Evolutionary conservation across 2,113 vertebrate genomes (phyloP).

Genomic region (Brevimyrus niger): DNA sequence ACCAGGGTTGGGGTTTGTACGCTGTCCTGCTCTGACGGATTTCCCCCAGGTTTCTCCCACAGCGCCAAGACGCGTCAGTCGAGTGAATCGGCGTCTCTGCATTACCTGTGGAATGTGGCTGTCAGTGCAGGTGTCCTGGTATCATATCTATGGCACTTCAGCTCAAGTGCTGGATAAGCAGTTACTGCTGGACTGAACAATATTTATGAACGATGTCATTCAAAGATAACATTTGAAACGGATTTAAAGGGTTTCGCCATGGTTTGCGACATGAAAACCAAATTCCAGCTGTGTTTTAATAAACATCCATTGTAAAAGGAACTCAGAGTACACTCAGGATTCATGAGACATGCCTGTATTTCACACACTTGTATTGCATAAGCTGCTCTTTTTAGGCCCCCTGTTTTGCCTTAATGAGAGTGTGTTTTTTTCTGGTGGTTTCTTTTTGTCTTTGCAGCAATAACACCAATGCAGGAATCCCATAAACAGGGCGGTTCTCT

Average conservation of each 20-base stretch:
- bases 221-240: not conserved
- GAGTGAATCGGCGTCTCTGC: not conserved
- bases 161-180: not conserved
- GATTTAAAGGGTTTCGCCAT: no score
- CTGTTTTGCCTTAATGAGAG: not conserved
- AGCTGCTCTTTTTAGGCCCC: not conserved
- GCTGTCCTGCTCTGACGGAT: not conserved
- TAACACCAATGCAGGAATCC: not conserved
- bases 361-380: not conserved
- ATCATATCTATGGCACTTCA: not conserved
- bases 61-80: not conserved
- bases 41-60: not conserved
- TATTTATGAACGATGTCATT: not conserved
- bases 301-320: not conserved
- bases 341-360: not conserved
- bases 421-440: not conserved
- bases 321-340: not conserved
- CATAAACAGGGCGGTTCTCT: not conserved
- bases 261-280: not conserved
- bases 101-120: not conserved
- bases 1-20: not conserved
- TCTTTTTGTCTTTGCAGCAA: not conserved
- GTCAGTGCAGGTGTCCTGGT: not conserved
- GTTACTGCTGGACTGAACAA: not conserved
- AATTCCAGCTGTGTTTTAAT: not conserved